Evolutionary conservation across 1,140 invertebrate species (phyloP).

Genomic region (Melitaea cinxia): DNA sequence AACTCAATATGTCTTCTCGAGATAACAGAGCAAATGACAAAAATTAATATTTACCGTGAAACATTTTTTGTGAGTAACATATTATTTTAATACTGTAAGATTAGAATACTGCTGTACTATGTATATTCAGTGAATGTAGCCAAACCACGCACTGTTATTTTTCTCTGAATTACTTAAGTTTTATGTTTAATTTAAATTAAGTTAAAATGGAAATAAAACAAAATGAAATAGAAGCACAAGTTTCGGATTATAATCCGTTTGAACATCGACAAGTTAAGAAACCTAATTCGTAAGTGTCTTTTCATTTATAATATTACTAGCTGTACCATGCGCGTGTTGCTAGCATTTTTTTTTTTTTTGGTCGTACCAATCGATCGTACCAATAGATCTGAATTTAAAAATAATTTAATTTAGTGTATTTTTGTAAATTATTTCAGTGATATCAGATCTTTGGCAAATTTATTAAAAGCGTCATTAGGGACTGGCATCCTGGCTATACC

Average conservation of each 20-base stretch:
- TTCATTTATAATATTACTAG: neutral
- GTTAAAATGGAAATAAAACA: slow-evolving; percentile 33
- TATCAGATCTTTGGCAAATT: slow-evolving; percentile 87
- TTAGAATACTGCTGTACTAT: neutral
- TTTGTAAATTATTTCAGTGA: slow-evolving; percentile 81
- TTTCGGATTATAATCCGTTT: slow-evolving; percentile 87
- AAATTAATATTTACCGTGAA: neutral
- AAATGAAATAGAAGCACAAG: slow-evolving; percentile 26
- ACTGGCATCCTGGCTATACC: slow-evolving; percentile 95
- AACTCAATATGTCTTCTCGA: neutral
- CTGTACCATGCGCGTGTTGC: neutral
- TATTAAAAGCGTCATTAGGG: slow-evolving; percentile 92
- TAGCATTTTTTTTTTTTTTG: neutral
- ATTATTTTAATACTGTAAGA: neutral
- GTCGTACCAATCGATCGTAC: too few species aligned
- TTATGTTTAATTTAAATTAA: too few species aligned
- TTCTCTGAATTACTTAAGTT: too few species aligned
- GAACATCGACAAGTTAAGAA: slow-evolving; percentile 85
- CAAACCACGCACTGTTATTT: neutral
- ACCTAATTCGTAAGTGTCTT: slow-evolving; percentile 84
- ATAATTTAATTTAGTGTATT: neutral
- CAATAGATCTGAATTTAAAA: too few species aligned
- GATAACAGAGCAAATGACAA: neutral
- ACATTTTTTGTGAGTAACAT: neutral
- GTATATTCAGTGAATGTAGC: neutral